Evolutionary conservation across 2,113 vertebrate genomes (phyloP).

Genomic region (Echinops telfairi): DNA sequence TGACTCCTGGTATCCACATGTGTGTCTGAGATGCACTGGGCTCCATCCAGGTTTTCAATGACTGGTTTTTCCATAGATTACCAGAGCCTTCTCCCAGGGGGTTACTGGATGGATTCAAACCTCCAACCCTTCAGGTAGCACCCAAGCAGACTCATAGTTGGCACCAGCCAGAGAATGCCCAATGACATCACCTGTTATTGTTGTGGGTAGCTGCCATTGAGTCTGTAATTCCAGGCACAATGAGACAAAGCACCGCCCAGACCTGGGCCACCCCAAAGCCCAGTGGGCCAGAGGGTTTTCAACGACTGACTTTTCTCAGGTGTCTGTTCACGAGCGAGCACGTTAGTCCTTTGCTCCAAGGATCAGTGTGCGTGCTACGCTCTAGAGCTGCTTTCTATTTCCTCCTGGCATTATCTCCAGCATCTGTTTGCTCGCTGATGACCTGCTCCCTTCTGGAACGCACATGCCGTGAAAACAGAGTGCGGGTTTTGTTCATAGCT

Average conservation of each 20-base stretch:
- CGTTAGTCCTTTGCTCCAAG: not conserved
- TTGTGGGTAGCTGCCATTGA: too few species aligned
- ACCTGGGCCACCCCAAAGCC: too few species aligned
- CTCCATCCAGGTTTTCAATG: not conserved
- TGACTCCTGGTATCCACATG: not conserved
- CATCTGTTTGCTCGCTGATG: not conserved
- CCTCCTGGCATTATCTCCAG: not conserved
- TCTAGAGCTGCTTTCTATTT: not conserved
- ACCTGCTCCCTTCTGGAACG: not conserved
- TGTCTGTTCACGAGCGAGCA: not conserved
- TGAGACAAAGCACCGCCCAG: too few species aligned
- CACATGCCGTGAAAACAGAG: not conserved
- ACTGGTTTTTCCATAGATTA: not conserved
- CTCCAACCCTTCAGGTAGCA: not conserved
- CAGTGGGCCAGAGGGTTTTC: too few species aligned
- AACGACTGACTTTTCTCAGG: too few species aligned
- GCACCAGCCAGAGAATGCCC: too few species aligned
- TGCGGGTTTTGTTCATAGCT: not conserved
- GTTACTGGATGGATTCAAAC: not conserved
- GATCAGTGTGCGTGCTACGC: rapidly evolving
- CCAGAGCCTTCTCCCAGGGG: not conserved
- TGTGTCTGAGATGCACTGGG: not conserved
- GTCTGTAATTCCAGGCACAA: too few species aligned
- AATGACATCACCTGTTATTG: too few species aligned
- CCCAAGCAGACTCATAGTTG: too few species aligned